Conservation (phyloP, 2,888 invertebrate genomes). For the Drosophila siamana region DNA sequence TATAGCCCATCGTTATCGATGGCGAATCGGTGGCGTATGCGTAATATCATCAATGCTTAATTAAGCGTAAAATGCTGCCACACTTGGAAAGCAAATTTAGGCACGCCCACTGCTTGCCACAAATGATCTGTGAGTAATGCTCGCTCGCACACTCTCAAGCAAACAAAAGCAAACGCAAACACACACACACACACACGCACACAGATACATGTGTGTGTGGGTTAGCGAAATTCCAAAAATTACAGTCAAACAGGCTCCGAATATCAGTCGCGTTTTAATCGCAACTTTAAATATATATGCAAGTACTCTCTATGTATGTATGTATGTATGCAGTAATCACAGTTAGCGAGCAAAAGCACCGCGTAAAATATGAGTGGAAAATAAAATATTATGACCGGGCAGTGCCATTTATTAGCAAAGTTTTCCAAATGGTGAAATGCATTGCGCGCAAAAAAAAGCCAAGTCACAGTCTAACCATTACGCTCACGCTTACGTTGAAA, state of each 20-base stretch:
- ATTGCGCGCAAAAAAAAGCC: not conserved
- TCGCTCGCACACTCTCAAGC: constrained; percentile 48
- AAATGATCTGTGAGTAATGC: constrained; percentile 82
- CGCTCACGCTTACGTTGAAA: not conserved
- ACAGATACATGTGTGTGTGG: not conserved
- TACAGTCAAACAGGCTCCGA: not conserved
- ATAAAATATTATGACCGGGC: constrained; percentile 4
- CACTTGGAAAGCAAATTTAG: constrained; percentile 68
- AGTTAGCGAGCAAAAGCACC: not conserved
- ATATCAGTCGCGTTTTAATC: not conserved
- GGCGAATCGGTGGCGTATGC: constrained; percentile 44
- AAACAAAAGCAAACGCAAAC: too few species aligned
- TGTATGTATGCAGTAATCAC: not conserved
- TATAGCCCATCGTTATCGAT: constrained; percentile 37
- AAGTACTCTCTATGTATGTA: not conserved
- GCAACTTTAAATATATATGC: not conserved
- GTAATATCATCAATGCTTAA: constrained; percentile 71
- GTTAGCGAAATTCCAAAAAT: not conserved
- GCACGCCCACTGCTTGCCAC: constrained; percentile 29
- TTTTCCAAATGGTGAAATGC: constrained; percentile 47
- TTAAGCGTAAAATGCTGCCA: constrained; percentile 77
- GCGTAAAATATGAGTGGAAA: not conserved
- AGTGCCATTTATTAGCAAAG: constrained; percentile 20
- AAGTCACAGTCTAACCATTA: constrained; percentile 1
- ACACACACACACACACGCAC: not conserved